Evolutionary conservation across 2,113 vertebrate genomes (phyloP).

Genomic region (Cichladusa arquata): DNA sequence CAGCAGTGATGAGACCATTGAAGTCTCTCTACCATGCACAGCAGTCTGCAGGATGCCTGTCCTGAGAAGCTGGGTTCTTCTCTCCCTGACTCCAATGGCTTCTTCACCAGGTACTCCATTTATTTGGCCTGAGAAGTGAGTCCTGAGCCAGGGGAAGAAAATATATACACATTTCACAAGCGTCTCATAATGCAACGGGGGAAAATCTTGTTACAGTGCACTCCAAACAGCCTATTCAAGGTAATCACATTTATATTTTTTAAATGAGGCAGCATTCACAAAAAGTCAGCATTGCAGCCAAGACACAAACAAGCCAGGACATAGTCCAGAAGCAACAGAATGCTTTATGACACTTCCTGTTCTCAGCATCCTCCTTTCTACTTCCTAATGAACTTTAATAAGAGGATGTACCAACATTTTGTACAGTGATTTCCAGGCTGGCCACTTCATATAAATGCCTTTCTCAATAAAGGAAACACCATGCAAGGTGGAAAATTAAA

Average conservation of each 20-base stretch:
- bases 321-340: conserved; percentile 47
- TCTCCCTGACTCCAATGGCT: background rate
- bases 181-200: background rate
- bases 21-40: background rate
- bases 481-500: background rate
- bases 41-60: background rate
- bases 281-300: conserved; percentile 14
- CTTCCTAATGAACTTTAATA: conserved; percentile 10
- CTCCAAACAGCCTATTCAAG: conserved; percentile 5
- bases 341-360: conserved; percentile 28
- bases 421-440: background rate
- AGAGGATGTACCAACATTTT: background rate
- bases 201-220: conserved; percentile 21
- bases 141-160: background rate
- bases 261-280: conserved; percentile 7
- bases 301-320: conserved; percentile 4
- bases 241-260: conserved; percentile 40
- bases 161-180: background rate
- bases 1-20: fast-evolving
- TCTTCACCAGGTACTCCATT: background rate
- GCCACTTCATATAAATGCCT: background rate
- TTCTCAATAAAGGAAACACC: background rate
- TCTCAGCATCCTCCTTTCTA: background rate
- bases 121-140: background rate
- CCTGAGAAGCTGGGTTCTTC: background rate